Evolutionary conservation across 2,113 vertebrate species (phyloP), one percentile per base, ranked within the genome.

Genomic region (Macrotus californicus): DNA sequence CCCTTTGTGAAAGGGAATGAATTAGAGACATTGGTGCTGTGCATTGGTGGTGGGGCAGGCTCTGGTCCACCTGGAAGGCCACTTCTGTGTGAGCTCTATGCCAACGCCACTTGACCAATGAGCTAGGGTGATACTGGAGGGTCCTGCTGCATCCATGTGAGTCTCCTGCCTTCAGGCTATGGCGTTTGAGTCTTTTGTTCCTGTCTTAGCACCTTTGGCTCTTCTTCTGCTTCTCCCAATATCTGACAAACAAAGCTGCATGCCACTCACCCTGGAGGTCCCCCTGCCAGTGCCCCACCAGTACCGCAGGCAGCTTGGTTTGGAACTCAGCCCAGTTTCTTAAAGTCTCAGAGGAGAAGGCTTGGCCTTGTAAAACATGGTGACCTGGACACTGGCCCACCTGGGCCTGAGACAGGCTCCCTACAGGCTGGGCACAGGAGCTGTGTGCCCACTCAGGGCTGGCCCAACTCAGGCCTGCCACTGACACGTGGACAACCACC

Each of bases 11-110:
- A 67, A 73, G 34, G 11, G 41, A 29, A 5, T 61, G 72, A 41
- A 21, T 6, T 13, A 18, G 52, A 31, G 1, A 5, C 12, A 1
- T 13, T 22, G 39, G 43, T 1, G 1, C 24, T 2, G 3, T 70
- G n/a, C 5, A 31, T 67, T 2, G 0, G n/a, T 22, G 9, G 13
- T 6, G 14, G 16, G 6, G 21, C 86, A 5, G 31, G 31, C 34
- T 66, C 50, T 21, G 48, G 36, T 31, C 61, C 7, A 1, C 3
- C 59, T 31, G 73, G 18, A 81, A 48, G 11, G 13, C 26, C 26
- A 29, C 4, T 36, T 69, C 2, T 11, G 19, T 1, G 46, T 29
- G 19, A 22, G 61, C 24, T 34, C 50, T 77, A 24, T 10, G 4
- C 50, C 2, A 0, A 81, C 67, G 13, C 12, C 46, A n/a, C 50